Evolutionary conservation across 2,888 invertebrate species (phyloP).

Genomic region (Stenichneumon culpator): DNA sequence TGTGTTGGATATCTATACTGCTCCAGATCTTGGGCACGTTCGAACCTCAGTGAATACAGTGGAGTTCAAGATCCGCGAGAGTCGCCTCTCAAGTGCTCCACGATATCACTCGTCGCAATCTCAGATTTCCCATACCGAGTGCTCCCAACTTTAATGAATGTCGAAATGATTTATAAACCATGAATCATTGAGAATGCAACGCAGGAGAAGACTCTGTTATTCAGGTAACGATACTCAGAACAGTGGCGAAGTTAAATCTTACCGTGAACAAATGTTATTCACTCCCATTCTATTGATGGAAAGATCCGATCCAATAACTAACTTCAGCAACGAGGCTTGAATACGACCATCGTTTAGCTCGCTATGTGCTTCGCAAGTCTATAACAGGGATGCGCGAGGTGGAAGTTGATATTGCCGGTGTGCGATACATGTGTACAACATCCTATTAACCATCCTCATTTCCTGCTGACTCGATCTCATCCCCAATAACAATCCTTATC

Average conservation of each 20-base stretch:
- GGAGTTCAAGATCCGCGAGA: constrained; percentile 30
- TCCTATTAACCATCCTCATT: not conserved
- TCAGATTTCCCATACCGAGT: constrained; percentile 12
- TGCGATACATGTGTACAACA: constrained; percentile 30
- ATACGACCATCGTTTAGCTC: constrained; percentile 40
- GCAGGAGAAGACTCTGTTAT: too few species aligned
- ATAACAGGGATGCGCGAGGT: constrained; percentile 13
- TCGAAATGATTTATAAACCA: not conserved
- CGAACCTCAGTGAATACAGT: constrained; percentile 45
- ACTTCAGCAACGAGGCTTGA: constrained; percentile 36
- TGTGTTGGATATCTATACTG: constrained; percentile 13
- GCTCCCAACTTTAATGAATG: constrained; percentile 21
- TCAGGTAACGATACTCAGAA: too few species aligned
- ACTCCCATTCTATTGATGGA: constrained; percentile 14
- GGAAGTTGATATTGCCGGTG: not conserved
- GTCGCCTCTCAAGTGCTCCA: constrained; percentile 42
- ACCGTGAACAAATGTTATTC: not conserved
- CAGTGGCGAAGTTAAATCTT: too few species aligned
- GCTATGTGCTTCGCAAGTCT: constrained; percentile 10
- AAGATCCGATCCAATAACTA: constrained; percentile 41
- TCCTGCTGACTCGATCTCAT: too few species aligned
- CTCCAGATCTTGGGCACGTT: constrained; percentile 24
- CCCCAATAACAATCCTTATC: too few species aligned
- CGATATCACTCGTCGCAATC: constrained; percentile 34
- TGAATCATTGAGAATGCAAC: not conserved